Evolutionary conservation across 2,113 vertebrate species (phyloP).

Genomic region (Scomber colias): DNA sequence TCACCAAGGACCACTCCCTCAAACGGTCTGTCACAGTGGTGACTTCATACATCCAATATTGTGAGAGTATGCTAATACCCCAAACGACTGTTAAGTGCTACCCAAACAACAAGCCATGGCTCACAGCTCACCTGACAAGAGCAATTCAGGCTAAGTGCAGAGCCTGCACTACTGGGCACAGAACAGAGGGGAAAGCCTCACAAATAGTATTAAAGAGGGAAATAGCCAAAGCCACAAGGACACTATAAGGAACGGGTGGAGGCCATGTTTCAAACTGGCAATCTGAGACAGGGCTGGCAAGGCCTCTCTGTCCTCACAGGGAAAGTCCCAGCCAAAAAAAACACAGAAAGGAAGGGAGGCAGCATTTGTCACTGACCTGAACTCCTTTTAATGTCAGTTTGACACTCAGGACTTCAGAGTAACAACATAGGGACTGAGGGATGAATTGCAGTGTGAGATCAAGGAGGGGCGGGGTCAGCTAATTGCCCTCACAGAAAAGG

Average conservation of each 20-base stretch:
- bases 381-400: background rate
- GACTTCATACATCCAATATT: background rate
- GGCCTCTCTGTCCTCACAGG: no score
- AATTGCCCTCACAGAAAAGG: background rate
- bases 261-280: background rate
- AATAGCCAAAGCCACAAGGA: background rate
- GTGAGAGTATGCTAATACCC: background rate
- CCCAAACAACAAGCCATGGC: background rate
- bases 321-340: background rate
- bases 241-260: background rate
- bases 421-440: background rate
- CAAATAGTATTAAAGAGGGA: background rate
- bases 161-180: background rate
- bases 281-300: background rate
- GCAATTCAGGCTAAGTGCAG: background rate
- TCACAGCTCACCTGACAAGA: background rate
- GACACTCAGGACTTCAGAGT: background rate
- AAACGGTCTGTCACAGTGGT: background rate
- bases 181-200: no score
- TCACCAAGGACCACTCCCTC: background rate
- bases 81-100: no score
- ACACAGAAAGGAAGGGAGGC: background rate
- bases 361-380: background rate
- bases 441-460: background rate
- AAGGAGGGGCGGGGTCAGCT: constrained; percentile 2